Evolutionary conservation across 2,113 vertebrate species (phyloP).

Genomic region (Leptocoma aspasia): DNA sequence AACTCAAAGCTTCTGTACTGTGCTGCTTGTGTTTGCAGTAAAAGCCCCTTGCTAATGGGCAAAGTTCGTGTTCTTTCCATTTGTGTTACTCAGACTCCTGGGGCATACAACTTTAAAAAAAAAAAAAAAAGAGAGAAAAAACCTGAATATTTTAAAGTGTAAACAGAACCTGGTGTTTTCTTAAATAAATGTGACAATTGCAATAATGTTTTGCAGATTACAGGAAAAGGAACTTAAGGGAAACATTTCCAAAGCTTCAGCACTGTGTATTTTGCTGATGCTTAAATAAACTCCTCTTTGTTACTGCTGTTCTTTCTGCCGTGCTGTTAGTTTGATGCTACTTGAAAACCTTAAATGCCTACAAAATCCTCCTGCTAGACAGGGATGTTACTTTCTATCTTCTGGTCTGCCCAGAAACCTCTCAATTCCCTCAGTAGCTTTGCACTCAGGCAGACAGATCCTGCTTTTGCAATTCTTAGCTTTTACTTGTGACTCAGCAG

Average conservation of each 20-base stretch:
- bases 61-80: not conserved
- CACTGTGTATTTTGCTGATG: constrained; percentile 55
- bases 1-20: not conserved
- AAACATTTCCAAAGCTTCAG: constrained; percentile 29
- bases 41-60: not conserved
- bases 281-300: constrained; percentile 43
- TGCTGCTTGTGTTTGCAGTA: not conserved
- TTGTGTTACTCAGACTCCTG: constrained; percentile 13
- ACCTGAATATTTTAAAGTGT: constrained; percentile 1
- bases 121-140: not conserved
- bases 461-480: not conserved
- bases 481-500: not conserved
- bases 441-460: not conserved
- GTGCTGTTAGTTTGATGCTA: constrained; percentile 24
- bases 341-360: constrained; percentile 16
- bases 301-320: constrained; percentile 9
- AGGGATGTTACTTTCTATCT: constrained; percentile 1
- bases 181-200: constrained; percentile 63
- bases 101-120: not conserved
- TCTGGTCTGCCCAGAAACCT: not conserved
- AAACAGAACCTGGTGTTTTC: constrained; percentile 56
- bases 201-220: constrained; percentile 45
- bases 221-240: not conserved
- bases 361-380: constrained; percentile 19
- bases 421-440: not conserved